Evolutionary conservation across 2,888 invertebrate genomes (phyloP).

Genomic region (Nomada ferruginata): DNA sequence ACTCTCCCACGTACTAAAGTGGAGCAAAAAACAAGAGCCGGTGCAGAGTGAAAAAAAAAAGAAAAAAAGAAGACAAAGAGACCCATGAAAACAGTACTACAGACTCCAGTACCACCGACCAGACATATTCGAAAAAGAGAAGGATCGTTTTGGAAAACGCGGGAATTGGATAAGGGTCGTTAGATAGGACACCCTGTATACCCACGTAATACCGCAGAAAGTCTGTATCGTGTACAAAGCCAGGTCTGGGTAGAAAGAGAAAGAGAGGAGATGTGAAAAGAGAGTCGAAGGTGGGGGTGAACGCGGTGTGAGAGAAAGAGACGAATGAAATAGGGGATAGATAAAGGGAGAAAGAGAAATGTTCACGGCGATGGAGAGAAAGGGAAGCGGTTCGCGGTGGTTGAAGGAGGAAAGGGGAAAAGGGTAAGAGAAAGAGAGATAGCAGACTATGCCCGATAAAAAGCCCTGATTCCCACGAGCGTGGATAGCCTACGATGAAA

Average conservation of each 20-base stretch:
- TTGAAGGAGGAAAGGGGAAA: constrained; percentile 11
- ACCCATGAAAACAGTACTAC: neutral
- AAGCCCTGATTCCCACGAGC: constrained; percentile 77
- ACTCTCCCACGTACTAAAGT: no score
- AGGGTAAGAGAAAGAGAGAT: constrained; percentile 10
- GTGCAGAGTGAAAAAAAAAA: no score
- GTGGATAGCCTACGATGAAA: constrained; percentile 72
- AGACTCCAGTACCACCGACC: neutral
- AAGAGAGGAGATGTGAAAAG: constrained; percentile 43
- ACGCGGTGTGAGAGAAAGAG: constrained; percentile 17
- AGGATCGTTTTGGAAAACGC: constrained; percentile 36
- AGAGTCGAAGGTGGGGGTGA: constrained; percentile 8
- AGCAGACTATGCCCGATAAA: constrained; percentile 72
- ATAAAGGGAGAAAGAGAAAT: neutral
- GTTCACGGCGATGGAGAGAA: neutral
- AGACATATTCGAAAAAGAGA: neutral
- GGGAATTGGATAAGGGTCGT: constrained; percentile 53
- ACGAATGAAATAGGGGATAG: constrained; percentile 28
- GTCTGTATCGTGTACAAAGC: constrained; percentile 64
- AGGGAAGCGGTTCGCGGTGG: constrained; percentile 1
- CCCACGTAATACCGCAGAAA: constrained; percentile 59
- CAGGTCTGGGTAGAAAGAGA: constrained; percentile 37
- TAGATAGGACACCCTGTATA: constrained; percentile 63
- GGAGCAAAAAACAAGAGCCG: no score
- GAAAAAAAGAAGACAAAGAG: neutral